Evolutionary conservation across 2,888 invertebrate genomes (phyloP).

Genomic region (Drosophila gaucha): DNA sequence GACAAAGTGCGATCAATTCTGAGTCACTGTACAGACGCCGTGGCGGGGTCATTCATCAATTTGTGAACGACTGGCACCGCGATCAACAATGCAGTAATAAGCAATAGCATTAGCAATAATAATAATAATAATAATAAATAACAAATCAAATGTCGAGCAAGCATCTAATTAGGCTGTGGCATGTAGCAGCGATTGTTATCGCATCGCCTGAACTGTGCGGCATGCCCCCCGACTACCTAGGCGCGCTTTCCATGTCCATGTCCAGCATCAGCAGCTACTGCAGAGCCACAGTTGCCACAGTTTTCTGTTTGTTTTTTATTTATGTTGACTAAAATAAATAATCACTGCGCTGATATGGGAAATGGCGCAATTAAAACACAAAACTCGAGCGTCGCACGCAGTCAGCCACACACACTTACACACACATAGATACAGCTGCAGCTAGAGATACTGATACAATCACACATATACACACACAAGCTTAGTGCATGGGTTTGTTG

Average conservation of each 20-base stretch:
- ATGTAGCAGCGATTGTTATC: slow-evolving; percentile 27
- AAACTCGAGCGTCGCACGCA: slow-evolving; percentile 42
- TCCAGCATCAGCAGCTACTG: slow-evolving; percentile 19
- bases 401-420: slow-evolving; percentile 24
- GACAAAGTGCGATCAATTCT: slow-evolving; percentile 26
- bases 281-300: slow-evolving; percentile 14
- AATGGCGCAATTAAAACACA: slow-evolving; percentile 74
- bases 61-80: slow-evolving; percentile 36
- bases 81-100: slow-evolving; percentile 19
- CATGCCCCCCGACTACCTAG: slow-evolving; percentile 6
- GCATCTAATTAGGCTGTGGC: slow-evolving; percentile 62
- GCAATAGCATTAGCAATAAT: slow-evolving; percentile 27
- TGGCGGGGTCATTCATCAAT: slow-evolving; percentile 71
- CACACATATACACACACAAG: slow-evolving; percentile 3
- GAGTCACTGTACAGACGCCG: slow-evolving; percentile 36
- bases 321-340: slow-evolving; percentile 75
- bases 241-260: slow-evolving; percentile 14
- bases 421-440: slow-evolving; percentile 22
- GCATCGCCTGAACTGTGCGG: slow-evolving; percentile 17
- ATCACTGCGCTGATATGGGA: slow-evolving; percentile 76
- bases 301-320: slow-evolving; percentile 52
- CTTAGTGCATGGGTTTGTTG: slow-evolving; percentile 9
- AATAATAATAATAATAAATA: slow-evolving; percentile 43
- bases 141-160: slow-evolving; percentile 66
- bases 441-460: slow-evolving; percentile 5